Percentiles rank a stretch among this genome's conserved stretches.
These are phyloP conservation scores for Apamea sordens DNA, from an alignment of 2,888 invertebrate genomes.

Conservation along the genomic window DNA sequence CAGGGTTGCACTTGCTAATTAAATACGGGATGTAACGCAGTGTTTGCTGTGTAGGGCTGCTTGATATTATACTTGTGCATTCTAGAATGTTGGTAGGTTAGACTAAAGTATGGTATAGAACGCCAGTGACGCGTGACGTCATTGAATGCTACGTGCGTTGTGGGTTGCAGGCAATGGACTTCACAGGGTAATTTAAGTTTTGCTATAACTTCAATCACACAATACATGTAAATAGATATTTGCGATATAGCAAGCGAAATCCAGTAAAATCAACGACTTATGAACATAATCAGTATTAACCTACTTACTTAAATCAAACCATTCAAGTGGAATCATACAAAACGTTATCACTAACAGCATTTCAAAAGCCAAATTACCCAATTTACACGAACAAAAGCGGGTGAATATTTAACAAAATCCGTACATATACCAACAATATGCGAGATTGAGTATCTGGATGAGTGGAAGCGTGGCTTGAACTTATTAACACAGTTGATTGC, in stretches of 20 bases:
- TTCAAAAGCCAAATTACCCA: constrained; percentile 32
- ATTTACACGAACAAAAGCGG: constrained; percentile 27
- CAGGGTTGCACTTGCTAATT: constrained; percentile 48
- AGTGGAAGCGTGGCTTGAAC: constrained; percentile 73
- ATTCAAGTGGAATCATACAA: background rate
- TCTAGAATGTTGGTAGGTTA: background rate
- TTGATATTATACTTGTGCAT: background rate
- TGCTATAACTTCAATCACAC: background rate
- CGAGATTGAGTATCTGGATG: constrained; percentile 71
- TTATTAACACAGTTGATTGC: constrained; percentile 84
- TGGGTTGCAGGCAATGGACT: background rate
- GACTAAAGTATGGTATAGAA: background rate
- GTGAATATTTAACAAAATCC: constrained; percentile 43
- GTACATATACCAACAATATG: constrained; percentile 39
- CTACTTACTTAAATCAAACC: background rate
- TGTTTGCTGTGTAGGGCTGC: constrained; percentile 14
- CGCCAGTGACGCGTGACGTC: background rate
- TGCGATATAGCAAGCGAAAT: background rate
- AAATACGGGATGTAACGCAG: constrained; percentile 42
- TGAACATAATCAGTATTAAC: background rate
- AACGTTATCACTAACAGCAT: constrained; percentile 9
- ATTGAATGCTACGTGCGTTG: background rate
- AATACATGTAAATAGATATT: background rate
- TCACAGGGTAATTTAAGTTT: background rate
- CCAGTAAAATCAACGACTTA: background rate